A percentile compares a stretch with the other conserved stretches of the same genome.
Conservation (phyloP, 23 tunicate species). For the Aplidium turbinatum region DNA sequence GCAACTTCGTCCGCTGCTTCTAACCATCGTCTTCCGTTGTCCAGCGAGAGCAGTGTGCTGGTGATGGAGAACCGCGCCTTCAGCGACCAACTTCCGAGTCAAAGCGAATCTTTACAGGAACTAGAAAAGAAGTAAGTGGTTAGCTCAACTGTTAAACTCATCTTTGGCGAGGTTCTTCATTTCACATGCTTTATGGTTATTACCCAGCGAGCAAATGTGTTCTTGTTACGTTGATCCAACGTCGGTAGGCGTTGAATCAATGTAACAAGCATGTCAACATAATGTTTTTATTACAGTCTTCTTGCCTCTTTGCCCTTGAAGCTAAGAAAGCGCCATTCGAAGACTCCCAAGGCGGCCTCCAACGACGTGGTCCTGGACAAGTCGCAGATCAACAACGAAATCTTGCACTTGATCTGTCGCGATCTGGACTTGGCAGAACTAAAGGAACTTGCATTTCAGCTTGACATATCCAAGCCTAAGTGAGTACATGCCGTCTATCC, state of each 20-base stretch:
- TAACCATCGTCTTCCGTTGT: constrained; percentile 17
- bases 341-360: constrained; percentile 8
- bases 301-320: constrained; percentile 31
- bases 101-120: background rate
- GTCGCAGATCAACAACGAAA: constrained; percentile 7
- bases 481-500: too few relatives aligned
- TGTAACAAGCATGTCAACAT: too few relatives aligned
- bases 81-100: background rate
- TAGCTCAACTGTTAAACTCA: background rate
- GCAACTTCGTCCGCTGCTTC: background rate
- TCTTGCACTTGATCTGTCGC: constrained; percentile 33
- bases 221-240: too few relatives aligned
- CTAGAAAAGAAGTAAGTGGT: background rate
- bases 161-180: too few relatives aligned
- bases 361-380: background rate
- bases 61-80: constrained; percentile 39
- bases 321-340: constrained; percentile 20
- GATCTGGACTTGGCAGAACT: constrained; percentile 33
- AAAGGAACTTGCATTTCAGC: constrained; percentile 44
- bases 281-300: constrained; percentile 19
- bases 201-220: too few relatives aligned
- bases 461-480: constrained; percentile 31
- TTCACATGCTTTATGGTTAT: too few relatives aligned
- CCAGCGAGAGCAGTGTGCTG: constrained; percentile 56
- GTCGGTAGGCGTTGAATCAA: too few relatives aligned